phyloP scores from a whole-genome alignment of 2,888 invertebrate species.

The Cheilosia soror region DNA sequence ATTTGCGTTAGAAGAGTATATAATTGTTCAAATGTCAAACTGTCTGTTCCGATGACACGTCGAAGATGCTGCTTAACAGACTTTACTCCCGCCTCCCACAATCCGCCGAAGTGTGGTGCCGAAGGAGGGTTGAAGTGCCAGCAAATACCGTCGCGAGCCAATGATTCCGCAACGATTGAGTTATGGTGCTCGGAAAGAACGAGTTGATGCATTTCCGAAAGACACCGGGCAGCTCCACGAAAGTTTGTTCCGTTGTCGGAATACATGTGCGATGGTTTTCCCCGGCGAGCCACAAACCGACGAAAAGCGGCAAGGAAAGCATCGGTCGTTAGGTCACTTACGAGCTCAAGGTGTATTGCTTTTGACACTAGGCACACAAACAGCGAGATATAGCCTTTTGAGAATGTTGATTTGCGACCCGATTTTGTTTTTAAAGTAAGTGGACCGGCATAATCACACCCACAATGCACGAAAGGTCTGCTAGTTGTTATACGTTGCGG shows the following conservation, averaged over 20 bases:
- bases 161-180: constrained; percentile 32
- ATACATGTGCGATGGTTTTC: constrained; percentile 49
- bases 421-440: constrained; percentile 22
- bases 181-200: constrained; percentile 15
- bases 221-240: constrained; percentile 24
- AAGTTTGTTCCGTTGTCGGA: constrained; percentile 60
- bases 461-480: constrained; percentile 41
- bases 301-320: constrained; percentile 46
- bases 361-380: constrained; percentile 48
- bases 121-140: constrained; percentile 67
- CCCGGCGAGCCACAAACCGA: constrained; percentile 48
- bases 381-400: constrained; percentile 52
- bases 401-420: constrained; percentile 18
- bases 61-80: constrained; percentile 41
- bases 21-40: not conserved
- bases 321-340: constrained; percentile 51
- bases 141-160: constrained; percentile 46
- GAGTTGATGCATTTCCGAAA: constrained; percentile 45
- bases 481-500: constrained; percentile 14
- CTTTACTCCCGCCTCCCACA: constrained; percentile 52
- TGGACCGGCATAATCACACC: constrained; percentile 55
- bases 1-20: constrained; percentile 13
- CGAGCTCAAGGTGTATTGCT: constrained; percentile 45
- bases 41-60: not conserved
- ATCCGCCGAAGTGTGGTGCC: constrained; percentile 60